Base-by-base conservation (phyloP, 1,140 invertebrate species). In the Brachionus rotundiformis region DNA sequence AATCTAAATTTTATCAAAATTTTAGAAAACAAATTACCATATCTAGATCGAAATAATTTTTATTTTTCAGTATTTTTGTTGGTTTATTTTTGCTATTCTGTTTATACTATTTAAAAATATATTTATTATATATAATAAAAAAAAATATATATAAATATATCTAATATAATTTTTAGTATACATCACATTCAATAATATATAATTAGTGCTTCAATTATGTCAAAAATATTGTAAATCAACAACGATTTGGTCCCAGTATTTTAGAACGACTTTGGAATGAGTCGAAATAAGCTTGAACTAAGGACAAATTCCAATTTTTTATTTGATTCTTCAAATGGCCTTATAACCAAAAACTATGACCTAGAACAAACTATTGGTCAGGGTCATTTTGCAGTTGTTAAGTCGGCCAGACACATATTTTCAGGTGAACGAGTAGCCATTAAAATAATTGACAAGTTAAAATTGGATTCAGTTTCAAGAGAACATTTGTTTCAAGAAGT, bases 381-480 rank as follows among this genome's bases (percentile, higher is more conserved):
- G 82, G 96, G 96, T 59, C 96, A 99, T 90, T 99, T 98, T 91
- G 97, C 97, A 81, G 95, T 99, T 65, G 98, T 99, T 23, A 99
- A 99, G 90, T 89, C 98, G 82, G 98, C 98, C 8, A 90, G 94
- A 83, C 98, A 99, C 91, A 96, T 99, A 49, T 98, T 99, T 88
- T 99, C 97, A 47, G 96, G 96, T n/a, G 95, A 98, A 90, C 96
- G 96, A 89, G 97, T 99, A 68, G 90, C 90, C 33, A 90, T 91
- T 31, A 91, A 91, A 89, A 91, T 99, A 65, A 99, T 99, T 85
- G 98, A 99, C 88, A 99, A 82, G 49, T n/a, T 49, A 27, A 81
- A 99, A 89, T 89, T 99, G 84, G 97, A 99, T 89, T 94, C 96
- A 84, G 92, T 96, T 8, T 98, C 95, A n/a, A 92, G 93, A 85